Percentiles rank a stretch among this genome's conserved stretches.
phyloP scores from a whole-genome alignment of 2,888 invertebrate genomes.

The Heliconius ethilla region DNA sequence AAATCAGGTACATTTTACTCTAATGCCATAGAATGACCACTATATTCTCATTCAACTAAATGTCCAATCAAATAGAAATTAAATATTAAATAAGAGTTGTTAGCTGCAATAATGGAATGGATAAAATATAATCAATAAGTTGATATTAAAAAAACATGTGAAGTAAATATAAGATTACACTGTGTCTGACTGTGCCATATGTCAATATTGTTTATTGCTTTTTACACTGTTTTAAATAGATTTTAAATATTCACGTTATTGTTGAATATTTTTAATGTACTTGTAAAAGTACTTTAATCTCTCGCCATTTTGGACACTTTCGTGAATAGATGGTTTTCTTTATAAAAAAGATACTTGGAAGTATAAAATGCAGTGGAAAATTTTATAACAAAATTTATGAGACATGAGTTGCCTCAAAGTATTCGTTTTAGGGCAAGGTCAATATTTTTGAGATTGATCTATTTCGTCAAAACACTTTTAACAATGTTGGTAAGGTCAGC shows the following conservation, averaged over 20 bases:
- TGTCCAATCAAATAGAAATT: neutral
- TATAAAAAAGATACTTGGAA: neutral
- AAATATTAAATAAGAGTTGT: neutral
- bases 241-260: neutral
- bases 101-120: neutral
- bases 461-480: neutral
- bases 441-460: neutral
- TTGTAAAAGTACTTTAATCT: neutral
- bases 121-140: neutral
- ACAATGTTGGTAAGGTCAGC: neutral
- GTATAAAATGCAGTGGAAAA: neutral
- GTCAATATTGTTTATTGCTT: neutral
- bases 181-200: neutral
- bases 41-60: neutral
- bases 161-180: neutral
- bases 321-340: neutral
- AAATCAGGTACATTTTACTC: constrained; percentile 19
- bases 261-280: neutral
- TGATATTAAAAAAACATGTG: neutral
- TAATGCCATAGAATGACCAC: neutral
- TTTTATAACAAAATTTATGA: neutral
- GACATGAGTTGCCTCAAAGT: neutral
- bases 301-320: neutral
- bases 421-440: neutral
- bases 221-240: neutral